A percentile compares a stretch with the other conserved stretches of the same genome.
phyloP scores from a whole-genome alignment of 2,113 vertebrate genomes.

The Herpailurus yagouaroundi region DNA sequence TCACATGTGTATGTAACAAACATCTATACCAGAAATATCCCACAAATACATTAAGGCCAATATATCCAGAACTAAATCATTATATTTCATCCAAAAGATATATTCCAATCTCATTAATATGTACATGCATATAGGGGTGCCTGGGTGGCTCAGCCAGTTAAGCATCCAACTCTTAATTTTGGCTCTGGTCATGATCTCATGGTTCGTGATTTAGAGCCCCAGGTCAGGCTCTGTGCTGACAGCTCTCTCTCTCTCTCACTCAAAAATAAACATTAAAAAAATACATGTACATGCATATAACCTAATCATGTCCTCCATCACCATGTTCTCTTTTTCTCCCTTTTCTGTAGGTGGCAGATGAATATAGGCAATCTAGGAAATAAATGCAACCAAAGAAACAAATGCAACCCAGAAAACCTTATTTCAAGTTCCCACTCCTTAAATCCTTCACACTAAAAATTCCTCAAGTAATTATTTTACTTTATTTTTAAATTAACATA shows the following conservation, averaged over 20 bases:
- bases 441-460: neutral
- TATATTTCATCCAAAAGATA: neutral
- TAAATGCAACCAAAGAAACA: constrained; percentile 22
- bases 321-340: neutral
- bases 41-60: neutral
- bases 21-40: neutral
- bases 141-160: too few species aligned
- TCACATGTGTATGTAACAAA: neutral
- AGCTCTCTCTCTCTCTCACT: too few species aligned
- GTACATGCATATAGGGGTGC: neutral
- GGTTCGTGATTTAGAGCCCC: too few species aligned
- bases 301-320: neutral
- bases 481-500: neutral
- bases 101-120: neutral
- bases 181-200: too few species aligned
- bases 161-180: too few species aligned
- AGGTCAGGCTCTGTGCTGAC: too few species aligned
- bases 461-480: neutral
- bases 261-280: too few species aligned
- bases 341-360: neutral
- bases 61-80: neutral
- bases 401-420: neutral
- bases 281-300: neutral
- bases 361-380: neutral
- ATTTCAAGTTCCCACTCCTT: neutral